Base-by-base conservation (phyloP, 2,113 vertebrate species). In the Damaliscus lunatus region DNA sequence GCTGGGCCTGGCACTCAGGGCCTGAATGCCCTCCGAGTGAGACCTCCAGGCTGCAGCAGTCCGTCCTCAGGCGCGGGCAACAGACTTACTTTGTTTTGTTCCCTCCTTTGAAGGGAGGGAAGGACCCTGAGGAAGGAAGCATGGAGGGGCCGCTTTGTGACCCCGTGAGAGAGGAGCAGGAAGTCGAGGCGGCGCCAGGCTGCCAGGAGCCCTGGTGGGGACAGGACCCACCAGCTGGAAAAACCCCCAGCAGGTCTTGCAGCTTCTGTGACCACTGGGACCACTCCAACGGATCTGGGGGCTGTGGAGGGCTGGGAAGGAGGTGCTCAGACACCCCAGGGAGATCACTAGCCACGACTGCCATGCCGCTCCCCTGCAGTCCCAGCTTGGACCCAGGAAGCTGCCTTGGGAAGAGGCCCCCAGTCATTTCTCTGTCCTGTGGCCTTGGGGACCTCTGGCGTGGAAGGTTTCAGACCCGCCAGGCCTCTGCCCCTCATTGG, bases 81-180 rank as follows among this genome's bases (percentile, higher is more conserved):
- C 1, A 6, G 33, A 5, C 8, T 29, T 50, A 57, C 14, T 10
- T 19, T 6, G 60, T 13, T 62, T 14, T 33, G 29, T 33, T 62
- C 60, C 8, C n/a, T 50, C 67, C 17, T 7, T 27, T 6, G 60
- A 12, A 52, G 86, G 59, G 31, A 50, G 7, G 36, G 7, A 46
- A 93, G 60, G 85, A 29, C 25, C 0, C 23, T 16, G 48, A 59
- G 31, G 77, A 74, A 7, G 43, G 40, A 53, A 25, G n/a, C 14
- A 0, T 0, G 7, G 40, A 55, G 33, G 5, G 16, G 31, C 29
- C 13, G 0, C 43, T 3, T 6, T 5, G 1, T 43, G n/a, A 31
- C 7, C 27, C 17, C 0, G 2, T 19, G 80, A 74, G 19, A 67
- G n/a, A 57, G 48, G 31, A 53, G 8, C 7, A 8, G 50, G 25